A percentile compares a stretch with the other conserved stretches of the same genome.
phyloP scores from a whole-genome alignment of 2,113 vertebrate genomes.

The Nerophis ophidion region DNA sequence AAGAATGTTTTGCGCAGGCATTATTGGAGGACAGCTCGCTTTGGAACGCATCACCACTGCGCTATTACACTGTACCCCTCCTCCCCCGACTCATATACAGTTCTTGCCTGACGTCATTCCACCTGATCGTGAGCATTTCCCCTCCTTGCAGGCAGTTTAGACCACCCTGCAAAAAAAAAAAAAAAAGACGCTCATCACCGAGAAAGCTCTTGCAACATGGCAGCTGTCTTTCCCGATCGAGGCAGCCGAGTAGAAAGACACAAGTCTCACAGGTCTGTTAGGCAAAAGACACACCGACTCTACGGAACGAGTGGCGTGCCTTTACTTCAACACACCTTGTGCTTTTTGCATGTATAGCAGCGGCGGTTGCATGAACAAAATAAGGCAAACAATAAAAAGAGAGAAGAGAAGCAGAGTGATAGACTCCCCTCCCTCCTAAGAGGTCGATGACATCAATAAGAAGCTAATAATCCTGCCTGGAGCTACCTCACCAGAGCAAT shows the following conservation, averaged over 20 bases:
- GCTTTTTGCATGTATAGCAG: conserved; percentile 32
- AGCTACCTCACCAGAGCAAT: conserved; percentile 53
- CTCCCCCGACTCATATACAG: conserved; percentile 2
- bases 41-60: background rate
- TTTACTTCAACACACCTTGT: conserved; percentile 54
- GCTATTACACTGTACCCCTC: background rate
- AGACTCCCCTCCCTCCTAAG: conserved; percentile 55
- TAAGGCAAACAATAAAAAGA: conserved; percentile 28
- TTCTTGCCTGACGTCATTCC: conserved; percentile 20
- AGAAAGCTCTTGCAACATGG: conserved; percentile 57
- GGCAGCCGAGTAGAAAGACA: conserved; percentile 45
- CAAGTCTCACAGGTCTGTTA: conserved; percentile 31
- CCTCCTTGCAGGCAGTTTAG: conserved; percentile 14
- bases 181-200: conserved; percentile 33
- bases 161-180: background rate
- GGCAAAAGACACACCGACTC: conserved; percentile 6
- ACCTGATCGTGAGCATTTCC: conserved; percentile 28
- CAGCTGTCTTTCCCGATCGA: conserved; percentile 54
- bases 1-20: too few relatives aligned
- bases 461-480: conserved; percentile 66
- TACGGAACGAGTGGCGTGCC: conserved; percentile 2
- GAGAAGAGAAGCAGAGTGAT: conserved; percentile 49
- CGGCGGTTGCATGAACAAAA: conserved; percentile 36
- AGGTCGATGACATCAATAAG: conserved; percentile 71
- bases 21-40: background rate